Conservation (phyloP, 2,797 vertebrate species). For the Lepus oiostolus region DNA sequence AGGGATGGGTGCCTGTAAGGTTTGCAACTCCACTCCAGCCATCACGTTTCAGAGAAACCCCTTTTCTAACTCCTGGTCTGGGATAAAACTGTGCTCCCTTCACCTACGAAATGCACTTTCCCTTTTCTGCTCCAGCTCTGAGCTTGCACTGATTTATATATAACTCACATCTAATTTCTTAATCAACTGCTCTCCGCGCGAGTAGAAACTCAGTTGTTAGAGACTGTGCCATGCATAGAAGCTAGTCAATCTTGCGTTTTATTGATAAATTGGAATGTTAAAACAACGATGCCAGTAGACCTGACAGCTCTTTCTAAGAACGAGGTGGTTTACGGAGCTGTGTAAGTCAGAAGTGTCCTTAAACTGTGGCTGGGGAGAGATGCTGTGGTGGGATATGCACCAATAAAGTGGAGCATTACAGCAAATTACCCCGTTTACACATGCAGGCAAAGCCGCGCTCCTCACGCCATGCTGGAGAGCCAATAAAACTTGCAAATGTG, state of each 20-base stretch:
- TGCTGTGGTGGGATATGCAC: slow-evolving; percentile 63
- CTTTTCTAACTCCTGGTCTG: not conserved
- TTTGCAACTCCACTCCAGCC: not conserved
- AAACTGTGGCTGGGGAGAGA: slow-evolving; percentile 74
- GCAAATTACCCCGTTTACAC: slow-evolving; percentile 62
- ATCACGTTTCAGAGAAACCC: not conserved
- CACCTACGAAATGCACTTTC: not conserved
- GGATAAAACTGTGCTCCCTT: not conserved
- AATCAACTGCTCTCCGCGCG: slow-evolving; percentile 55
- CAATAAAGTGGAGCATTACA: slow-evolving; percentile 54
- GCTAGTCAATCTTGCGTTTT: slow-evolving; percentile 51
- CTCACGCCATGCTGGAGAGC: slow-evolving; percentile 61
- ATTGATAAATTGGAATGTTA: slow-evolving; percentile 59
- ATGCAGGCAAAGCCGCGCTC: slow-evolving; percentile 13
- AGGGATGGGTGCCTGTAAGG: not conserved
- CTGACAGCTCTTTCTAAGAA: slow-evolving; percentile 56
- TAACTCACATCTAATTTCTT: slow-evolving; percentile 67
- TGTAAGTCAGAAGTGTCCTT: slow-evolving; percentile 70
- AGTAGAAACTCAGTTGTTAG: slow-evolving; percentile 48
- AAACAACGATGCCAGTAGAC: not conserved
- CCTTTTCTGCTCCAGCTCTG: not conserved
- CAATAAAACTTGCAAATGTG: slow-evolving; percentile 71
- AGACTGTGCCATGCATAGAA: not conserved
- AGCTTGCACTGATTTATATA: not conserved
- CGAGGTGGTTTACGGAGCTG: slow-evolving; percentile 58